These are phyloP conservation scores for Tenualosa thibaudeaui DNA, from an alignment of 2,797 vertebrate species.

Conservation along the genomic window DNA sequence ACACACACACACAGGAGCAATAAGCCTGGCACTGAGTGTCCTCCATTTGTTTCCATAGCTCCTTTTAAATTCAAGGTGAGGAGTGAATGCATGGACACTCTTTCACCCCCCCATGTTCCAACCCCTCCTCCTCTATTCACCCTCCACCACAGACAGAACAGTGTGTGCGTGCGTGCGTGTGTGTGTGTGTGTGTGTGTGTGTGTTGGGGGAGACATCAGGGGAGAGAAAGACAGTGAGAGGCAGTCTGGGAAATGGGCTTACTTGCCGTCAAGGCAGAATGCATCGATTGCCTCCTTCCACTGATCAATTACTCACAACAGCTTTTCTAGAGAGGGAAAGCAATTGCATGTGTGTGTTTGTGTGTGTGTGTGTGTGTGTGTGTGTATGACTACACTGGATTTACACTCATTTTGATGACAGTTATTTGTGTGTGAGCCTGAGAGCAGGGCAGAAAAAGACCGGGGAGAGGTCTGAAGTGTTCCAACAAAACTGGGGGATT, in stretches of 20 bases:
- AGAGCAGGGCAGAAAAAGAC: conserved; percentile 10
- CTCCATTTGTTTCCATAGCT: conserved; percentile 35
- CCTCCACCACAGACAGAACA: conserved; percentile 35
- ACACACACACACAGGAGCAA: not conserved
- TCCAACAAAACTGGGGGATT: no score
- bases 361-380: not conserved
- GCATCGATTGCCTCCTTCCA: conserved; percentile 72
- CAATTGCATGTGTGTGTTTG: conserved; percentile 49
- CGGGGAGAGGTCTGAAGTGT: not conserved
- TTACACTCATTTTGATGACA: no score
- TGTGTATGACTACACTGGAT: not conserved
- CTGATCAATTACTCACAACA: conserved; percentile 78
- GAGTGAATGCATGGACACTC: conserved; percentile 39
- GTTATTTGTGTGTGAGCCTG: not conserved
- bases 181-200: not conserved
- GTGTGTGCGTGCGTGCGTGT: no score
- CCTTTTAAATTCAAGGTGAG: conserved; percentile 30
- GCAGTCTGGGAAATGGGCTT: conserved; percentile 68
- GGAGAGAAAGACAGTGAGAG: conserved; percentile 23
- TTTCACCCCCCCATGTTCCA: not conserved
- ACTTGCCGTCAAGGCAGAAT: conserved; percentile 65
- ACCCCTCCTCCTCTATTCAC: conserved; percentile 33
- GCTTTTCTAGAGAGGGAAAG: conserved; percentile 69
- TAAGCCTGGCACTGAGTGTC: conserved; percentile 25
- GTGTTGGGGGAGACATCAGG: not conserved